Evolutionary conservation across 2,797 vertebrate species (phyloP).

Genomic region (Betta splendens): DNA sequence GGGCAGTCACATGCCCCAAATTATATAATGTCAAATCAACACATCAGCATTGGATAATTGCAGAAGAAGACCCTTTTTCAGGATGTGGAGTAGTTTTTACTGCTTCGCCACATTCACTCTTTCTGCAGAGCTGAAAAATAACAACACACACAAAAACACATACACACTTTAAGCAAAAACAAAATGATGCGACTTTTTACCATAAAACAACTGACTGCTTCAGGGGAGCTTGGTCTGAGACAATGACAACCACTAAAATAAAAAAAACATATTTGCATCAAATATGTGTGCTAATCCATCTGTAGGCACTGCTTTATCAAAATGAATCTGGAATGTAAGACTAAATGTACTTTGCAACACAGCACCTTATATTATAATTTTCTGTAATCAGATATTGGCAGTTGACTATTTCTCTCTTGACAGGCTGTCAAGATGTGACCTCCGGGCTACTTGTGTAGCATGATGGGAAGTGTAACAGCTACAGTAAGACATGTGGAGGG

Average conservation of each 20-base stretch:
- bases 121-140: background rate
- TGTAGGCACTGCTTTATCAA: background rate
- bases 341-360: background rate
- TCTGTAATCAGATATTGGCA: slow-evolving; percentile 3
- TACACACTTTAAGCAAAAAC: background rate
- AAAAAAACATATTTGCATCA: too few species aligned
- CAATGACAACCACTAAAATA: background rate
- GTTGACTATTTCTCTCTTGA: slow-evolving; percentile 1
- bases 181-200: background rate
- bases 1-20: background rate
- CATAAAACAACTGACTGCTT: background rate
- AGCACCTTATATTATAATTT: too few species aligned
- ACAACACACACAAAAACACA: too few species aligned
- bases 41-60: too few species aligned
- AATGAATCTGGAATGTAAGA: background rate
- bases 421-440: slow-evolving; percentile 36
- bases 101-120: background rate
- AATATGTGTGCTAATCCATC: too few species aligned
- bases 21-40: background rate
- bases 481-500: slow-evolving; percentile 61
- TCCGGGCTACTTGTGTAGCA: slow-evolving; percentile 12
- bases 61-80: too few species aligned
- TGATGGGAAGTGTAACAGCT: slow-evolving; percentile 40
- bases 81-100: background rate
- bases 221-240: background rate